Evolutionary conservation across 2,888 invertebrate genomes (phyloP), one percentile per base, ranked within the genome.

Genomic region (Iphiclides podalirius): DNA sequence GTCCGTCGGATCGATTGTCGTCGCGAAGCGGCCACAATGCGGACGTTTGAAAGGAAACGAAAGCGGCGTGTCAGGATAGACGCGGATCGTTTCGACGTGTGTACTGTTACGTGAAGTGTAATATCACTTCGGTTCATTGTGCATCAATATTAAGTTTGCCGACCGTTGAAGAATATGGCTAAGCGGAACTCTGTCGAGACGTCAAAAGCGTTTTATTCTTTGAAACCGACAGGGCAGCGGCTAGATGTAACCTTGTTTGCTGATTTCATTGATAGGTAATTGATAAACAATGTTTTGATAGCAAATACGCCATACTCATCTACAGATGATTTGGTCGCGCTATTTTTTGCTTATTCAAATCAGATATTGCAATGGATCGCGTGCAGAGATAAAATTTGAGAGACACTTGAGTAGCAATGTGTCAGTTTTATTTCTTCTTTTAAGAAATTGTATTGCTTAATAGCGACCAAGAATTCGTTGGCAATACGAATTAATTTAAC

Each of bases 61-160:
- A 52, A 52, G 52, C 43, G 26, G 38, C 37, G 39, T 47, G 52
- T 46, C 47, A 46, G 46, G 46, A 52, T 49, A 26, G 26, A 9
- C 26, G n/a, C n/a, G n/a, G n/a, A n/a, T n/a, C n/a, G n/a, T n/a
- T n/a, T n/a, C n/a, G n/a, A n/a, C n/a, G n/a, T n/a, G n/a, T n/a
- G n/a, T 11, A 39, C 37, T 39, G 23, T 35, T 23, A 15, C n/a
- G 31, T 36, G 31, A 28, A 11, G 20, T 23, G 15, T n/a, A 34
- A 43, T 38, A 43, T 39, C 43, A 49, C 42, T 42, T 48, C 37
- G 37, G 15, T 34, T 43, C 38, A 43, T 49, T 43, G 33, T 38
- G 23, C 33, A 33, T 49, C 36, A 13, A 39, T 38, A 39, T 38
- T 48, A 16, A 38, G 48, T 43, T 43, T 17, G 36, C 14, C 16